Base-by-base conservation (phyloP, 2,888 invertebrate species). In the Nineta flava region DNA sequence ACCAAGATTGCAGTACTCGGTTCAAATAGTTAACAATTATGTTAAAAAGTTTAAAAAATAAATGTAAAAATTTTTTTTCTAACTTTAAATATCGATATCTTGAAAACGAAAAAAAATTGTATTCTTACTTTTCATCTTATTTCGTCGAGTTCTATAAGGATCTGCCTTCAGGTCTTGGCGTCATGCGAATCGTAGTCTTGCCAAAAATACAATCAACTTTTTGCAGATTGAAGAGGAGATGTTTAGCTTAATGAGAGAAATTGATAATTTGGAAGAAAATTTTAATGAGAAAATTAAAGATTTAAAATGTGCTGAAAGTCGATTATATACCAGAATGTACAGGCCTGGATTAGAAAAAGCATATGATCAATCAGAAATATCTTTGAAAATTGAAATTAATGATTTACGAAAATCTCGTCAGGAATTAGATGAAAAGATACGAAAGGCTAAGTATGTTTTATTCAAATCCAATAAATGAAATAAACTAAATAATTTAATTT, bases 281-380 rank as follows among this genome's bases (percentile, higher is more conserved):
- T 71, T 88, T 50, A 66, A 76, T 7, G 83, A 80, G 51, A 91
- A 91, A 69, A 79, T 77, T 0, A 82, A 85, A 60, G 79, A 81
- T 2, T 65, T 85, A 50, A 93, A 92, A 67, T 73, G 93, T 54
- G 87, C 86, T 5, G 87, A 93, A 67, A 91, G 92, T 0, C 77
- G 93, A 32, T 69, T 92, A 52, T 91, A 92, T 66, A 90, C 87
- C 61, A 73, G 88, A 51, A 80, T 81, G 1, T 84, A 85, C 64
- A 73, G 91, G 21, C 80, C 83, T 3, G 85, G 85, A 5, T 78
- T 77, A 52, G 92, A 93, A 61, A 64, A 83, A 45, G 84, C 83
- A 1, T 63, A 79, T 13, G 90, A 90, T 58, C 82, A 83, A 55
- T 76, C 78, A 0, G 82, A 87, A 57, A 64, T 76, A 1, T 83